Percentiles rank a stretch among this genome's conserved stretches.
phyloP scores from a whole-genome alignment of 2,113 vertebrate species.

The Cavia porcellus region DNA sequence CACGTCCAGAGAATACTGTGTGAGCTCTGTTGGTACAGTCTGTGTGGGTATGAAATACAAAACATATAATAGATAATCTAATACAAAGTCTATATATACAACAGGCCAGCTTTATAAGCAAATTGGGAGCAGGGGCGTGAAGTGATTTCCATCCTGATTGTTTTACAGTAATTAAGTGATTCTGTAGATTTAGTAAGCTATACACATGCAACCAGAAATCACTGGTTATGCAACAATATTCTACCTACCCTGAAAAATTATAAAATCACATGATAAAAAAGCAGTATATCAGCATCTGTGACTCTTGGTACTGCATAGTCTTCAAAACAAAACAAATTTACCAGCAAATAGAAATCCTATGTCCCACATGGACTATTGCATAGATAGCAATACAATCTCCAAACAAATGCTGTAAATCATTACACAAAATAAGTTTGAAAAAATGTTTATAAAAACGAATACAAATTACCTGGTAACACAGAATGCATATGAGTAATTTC shows the following conservation, averaged over 20 bases:
- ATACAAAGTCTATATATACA: background rate
- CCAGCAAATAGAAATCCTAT: background rate
- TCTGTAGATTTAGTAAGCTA: background rate
- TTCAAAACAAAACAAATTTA: background rate
- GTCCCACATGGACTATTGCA: background rate
- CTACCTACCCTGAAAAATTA: slow-evolving; percentile 7
- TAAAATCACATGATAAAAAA: background rate
- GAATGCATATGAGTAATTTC: background rate
- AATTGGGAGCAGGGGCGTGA: background rate
- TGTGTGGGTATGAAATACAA: background rate
- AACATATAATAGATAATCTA: background rate
- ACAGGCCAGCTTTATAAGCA: background rate
- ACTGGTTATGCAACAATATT: background rate
- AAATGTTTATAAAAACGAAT: background rate
- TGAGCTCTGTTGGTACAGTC: background rate
- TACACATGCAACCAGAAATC: background rate
- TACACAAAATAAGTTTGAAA: background rate
- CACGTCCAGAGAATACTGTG: background rate
- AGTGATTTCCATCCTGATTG: background rate
- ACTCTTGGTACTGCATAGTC: background rate
- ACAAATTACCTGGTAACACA: background rate
- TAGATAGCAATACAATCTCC: background rate
- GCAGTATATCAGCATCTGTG: background rate
- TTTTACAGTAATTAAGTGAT: slow-evolving; percentile 21
- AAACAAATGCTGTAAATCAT: background rate